Percentiles rank a stretch among this genome's conserved stretches.
These are phyloP conservation scores for Struthidea cinerea DNA, from an alignment of 2,113 vertebrate genomes.

Conservation along the genomic window DNA sequence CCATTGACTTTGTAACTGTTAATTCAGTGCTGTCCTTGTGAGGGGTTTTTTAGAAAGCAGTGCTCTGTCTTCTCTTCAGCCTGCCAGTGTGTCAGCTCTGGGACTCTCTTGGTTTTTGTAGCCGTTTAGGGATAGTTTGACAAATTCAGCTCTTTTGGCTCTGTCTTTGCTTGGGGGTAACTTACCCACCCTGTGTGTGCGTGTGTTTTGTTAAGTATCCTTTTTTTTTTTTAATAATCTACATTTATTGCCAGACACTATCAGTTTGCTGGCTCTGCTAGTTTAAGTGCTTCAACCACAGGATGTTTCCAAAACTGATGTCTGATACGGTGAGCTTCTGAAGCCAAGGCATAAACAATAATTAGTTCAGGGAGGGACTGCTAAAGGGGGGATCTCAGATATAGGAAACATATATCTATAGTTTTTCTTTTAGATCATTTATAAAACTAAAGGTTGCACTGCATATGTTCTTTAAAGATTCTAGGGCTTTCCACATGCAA, in stretches of 20 bases:
- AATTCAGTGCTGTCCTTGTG: background rate
- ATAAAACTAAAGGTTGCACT: background rate
- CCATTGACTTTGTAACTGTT: background rate
- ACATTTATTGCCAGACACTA: background rate
- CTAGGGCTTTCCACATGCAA: background rate
- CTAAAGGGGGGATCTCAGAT: slow-evolving; percentile 13
- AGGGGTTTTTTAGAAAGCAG: background rate
- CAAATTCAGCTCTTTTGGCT: background rate
- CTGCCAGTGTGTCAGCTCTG: background rate
- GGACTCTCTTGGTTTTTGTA: background rate
- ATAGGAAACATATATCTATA: background rate
- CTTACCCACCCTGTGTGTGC: background rate
- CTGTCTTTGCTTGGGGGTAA: background rate
- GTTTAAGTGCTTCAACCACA: slow-evolving; percentile 37
- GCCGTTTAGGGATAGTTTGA: background rate
- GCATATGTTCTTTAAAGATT: background rate
- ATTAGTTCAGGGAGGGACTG: slow-evolving; percentile 52
- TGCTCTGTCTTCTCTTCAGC: background rate
- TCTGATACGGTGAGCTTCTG: slow-evolving; percentile 45
- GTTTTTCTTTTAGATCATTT: background rate
- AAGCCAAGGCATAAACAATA: slow-evolving; percentile 57
- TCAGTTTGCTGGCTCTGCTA: slow-evolving; percentile 30
- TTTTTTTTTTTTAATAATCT: background rate
- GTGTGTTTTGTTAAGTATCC: background rate
- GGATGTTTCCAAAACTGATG: slow-evolving; percentile 63